Evolutionary conservation across 2,113 vertebrate species (phyloP).

Genomic region (Eptatretus burgeri): DNA sequence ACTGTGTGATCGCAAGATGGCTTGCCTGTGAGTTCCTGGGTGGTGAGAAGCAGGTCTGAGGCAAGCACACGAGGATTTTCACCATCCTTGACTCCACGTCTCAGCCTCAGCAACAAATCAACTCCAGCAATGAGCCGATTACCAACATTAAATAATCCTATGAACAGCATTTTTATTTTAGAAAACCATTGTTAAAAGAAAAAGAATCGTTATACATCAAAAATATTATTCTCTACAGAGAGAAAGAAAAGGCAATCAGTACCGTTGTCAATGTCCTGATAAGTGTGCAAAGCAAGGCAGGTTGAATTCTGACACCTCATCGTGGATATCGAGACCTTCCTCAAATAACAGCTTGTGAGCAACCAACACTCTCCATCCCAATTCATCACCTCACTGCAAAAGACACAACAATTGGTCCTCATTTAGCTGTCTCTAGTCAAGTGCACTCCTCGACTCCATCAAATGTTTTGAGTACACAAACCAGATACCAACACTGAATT

Average conservation of each 20-base stretch:
- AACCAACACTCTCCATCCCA: slow-evolving; percentile 63
- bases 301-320: slow-evolving; percentile 58
- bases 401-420: slow-evolving; percentile 8
- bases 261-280: slow-evolving; percentile 77
- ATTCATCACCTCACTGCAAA: slow-evolving; percentile 37
- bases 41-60: slow-evolving; percentile 17
- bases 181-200: background rate
- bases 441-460: no score
- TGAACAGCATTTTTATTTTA: slow-evolving; percentile 9
- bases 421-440: no score
- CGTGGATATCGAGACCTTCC: slow-evolving; percentile 49
- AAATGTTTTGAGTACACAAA: no score
- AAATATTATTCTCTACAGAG: background rate
- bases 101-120: slow-evolving; percentile 60
- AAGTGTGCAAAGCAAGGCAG: slow-evolving; percentile 70
- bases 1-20: no score
- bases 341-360: slow-evolving; percentile 43
- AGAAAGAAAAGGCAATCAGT: slow-evolving; percentile 9
- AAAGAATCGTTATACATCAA: background rate
- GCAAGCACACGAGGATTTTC: slow-evolving; percentile 36
- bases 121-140: slow-evolving; percentile 65
- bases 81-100: slow-evolving; percentile 42
- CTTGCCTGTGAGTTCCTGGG: no score
- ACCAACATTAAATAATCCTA: slow-evolving; percentile 84
- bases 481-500: no score